A percentile compares a stretch with the other conserved stretches of the same genome.
Conservation (phyloP, 2,113 vertebrate species). For the Leptosomus discolor region DNA sequence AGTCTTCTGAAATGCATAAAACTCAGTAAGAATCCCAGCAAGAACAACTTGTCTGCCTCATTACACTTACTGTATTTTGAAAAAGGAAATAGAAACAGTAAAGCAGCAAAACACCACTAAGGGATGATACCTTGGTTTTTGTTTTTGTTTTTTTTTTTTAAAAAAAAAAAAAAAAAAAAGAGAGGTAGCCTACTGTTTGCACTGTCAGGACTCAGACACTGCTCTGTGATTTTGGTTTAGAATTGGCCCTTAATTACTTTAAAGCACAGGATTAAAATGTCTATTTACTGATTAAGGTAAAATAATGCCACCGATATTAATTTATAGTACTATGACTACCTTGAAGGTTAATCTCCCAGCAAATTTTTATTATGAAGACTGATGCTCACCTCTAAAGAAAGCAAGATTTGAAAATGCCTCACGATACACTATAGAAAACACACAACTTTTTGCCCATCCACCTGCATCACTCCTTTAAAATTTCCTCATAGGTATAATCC, state of each 20-base stretch:
- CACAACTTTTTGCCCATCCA: neutral
- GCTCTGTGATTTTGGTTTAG: neutral
- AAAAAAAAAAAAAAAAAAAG: neutral
- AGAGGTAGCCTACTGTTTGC: neutral
- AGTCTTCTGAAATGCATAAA: neutral
- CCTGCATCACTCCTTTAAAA: neutral
- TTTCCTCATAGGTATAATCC: neutral
- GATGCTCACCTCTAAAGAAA: slow-evolving; percentile 42
- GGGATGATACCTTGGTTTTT: neutral
- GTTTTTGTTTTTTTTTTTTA: neutral
- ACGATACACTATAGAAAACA: slow-evolving; percentile 1
- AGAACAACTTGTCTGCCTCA: neutral
- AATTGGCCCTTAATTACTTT: neutral
- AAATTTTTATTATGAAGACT: slow-evolving; percentile 30
- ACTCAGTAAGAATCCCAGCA: neutral
- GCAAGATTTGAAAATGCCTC: neutral
- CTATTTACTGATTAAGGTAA: slow-evolving; percentile 9
- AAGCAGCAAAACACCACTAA: neutral
- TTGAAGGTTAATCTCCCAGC: slow-evolving; percentile 38
- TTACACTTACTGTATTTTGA: neutral
- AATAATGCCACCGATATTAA: slow-evolving; percentile 37
- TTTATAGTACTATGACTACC: neutral
- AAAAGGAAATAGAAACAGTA: neutral
- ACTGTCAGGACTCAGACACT: neutral
- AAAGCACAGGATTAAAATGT: neutral